phyloP scores from a whole-genome alignment of 2,797 vertebrate genomes.

The Gadopsis marmoratus region DNA sequence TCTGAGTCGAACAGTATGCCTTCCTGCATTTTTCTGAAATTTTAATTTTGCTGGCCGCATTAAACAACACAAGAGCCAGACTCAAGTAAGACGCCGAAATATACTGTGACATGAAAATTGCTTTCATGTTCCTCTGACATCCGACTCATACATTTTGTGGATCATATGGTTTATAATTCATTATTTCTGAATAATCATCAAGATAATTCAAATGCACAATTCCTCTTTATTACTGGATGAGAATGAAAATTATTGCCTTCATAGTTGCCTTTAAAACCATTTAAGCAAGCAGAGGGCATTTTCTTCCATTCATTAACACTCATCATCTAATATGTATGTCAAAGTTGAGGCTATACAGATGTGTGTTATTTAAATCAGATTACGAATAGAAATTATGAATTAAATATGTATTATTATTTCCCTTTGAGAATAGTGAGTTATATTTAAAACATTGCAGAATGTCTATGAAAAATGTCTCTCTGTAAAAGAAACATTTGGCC shows the following conservation, averaged over 20 bases:
- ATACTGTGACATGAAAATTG: conserved; percentile 59
- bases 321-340: conserved; percentile 38
- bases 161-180: conserved; percentile 35
- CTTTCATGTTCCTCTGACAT: conserved; percentile 66
- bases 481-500: conserved; percentile 49
- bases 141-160: conserved; percentile 46
- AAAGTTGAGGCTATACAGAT: conserved; percentile 57
- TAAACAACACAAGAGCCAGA: conserved; percentile 56
- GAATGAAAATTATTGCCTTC: conserved; percentile 65
- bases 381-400: conserved; percentile 25
- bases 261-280: conserved; percentile 60
- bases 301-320: conserved; percentile 36
- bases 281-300: conserved; percentile 55
- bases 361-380: conserved; percentile 44
- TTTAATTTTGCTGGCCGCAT: conserved; percentile 56
- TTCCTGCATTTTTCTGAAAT: conserved; percentile 53
- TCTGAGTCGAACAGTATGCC: conserved; percentile 63
- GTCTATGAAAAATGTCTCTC: conserved; percentile 38
- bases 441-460: conserved; percentile 43
- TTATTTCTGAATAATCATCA: conserved; percentile 39
- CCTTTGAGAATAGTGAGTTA: conserved; percentile 49
- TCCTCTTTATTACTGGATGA: conserved; percentile 35
- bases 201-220: conserved; percentile 32
- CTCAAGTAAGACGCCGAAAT: conserved; percentile 67
- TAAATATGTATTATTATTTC: conserved; percentile 40